Conservation (phyloP, 2,113 vertebrate genomes). For the Microcebus lehilahytsara region DNA sequence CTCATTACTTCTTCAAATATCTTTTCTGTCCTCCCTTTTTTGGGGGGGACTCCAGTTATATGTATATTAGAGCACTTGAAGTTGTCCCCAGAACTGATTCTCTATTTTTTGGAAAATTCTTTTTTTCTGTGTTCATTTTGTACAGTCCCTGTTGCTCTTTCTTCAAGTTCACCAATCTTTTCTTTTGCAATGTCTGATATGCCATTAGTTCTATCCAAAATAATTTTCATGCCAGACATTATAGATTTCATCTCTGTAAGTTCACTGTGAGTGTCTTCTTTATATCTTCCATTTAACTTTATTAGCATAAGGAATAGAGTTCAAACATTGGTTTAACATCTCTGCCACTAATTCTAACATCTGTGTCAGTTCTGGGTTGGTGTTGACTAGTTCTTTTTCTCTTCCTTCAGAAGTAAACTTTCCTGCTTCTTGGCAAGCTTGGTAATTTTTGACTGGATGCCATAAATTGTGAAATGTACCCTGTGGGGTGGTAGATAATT, state of each 20-base stretch:
- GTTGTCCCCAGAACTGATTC: neutral
- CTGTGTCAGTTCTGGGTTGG: neutral
- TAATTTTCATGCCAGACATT: neutral
- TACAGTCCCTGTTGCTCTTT: neutral
- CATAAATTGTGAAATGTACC: neutral
- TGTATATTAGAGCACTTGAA: neutral
- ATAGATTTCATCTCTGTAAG: neutral
- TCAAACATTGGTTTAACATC: neutral
- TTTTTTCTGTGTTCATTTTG: neutral
- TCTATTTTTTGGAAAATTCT: neutral
- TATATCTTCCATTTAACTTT: neutral
- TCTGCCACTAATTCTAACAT: neutral
- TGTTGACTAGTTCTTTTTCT: neutral
- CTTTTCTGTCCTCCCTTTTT: neutral
- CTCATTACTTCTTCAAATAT: neutral
- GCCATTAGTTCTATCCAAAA: neutral
- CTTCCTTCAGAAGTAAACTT: neutral
- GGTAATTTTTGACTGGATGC: neutral
- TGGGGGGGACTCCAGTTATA: neutral
- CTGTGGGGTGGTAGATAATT: neutral
- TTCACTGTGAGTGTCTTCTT: neutral
- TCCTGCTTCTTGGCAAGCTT: neutral
- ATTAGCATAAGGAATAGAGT: neutral
- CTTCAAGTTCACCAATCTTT: slow-evolving; percentile 15
- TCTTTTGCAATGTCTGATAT: neutral